phyloP scores from a whole-genome alignment of 2,797 vertebrate genomes.

The Cryptoprocta ferox region DNA sequence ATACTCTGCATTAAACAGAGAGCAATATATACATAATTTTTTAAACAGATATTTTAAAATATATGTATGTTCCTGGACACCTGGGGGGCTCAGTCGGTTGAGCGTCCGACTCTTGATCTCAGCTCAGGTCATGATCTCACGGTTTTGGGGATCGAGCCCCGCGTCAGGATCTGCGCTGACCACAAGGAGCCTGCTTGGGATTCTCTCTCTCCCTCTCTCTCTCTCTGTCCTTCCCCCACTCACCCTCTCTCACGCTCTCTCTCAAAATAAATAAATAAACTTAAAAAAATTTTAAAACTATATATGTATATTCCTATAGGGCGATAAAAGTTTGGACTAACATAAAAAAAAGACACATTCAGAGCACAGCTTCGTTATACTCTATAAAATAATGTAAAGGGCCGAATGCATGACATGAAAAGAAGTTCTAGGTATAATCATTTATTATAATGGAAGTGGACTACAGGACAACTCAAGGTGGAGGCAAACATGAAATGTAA shows the following conservation, averaged over 20 bases:
- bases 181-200: too few relatives aligned
- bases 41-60: conserved; percentile 40
- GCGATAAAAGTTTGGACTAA: conserved; percentile 33
- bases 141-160: too few relatives aligned
- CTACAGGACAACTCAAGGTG: neutral
- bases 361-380: neutral
- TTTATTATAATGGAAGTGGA: neutral
- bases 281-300: neutral
- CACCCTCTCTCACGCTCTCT: too few relatives aligned
- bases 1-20: neutral
- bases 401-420: neutral
- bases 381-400: conserved; percentile 7
- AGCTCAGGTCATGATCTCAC: too few relatives aligned
- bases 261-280: too few relatives aligned
- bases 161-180: too few relatives aligned
- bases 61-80: neutral
- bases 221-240: too few relatives aligned
- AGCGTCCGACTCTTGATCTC: too few relatives aligned
- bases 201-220: too few relatives aligned
- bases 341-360: conserved; percentile 22
- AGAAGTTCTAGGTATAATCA: conserved; percentile 37
- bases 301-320: neutral
- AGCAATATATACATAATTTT: conserved; percentile 55
- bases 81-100: too few relatives aligned
- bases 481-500: neutral